These are phyloP conservation scores for Agrochola macilenta DNA, from an alignment of 2,888 invertebrate species.

Conservation along the genomic window DNA sequence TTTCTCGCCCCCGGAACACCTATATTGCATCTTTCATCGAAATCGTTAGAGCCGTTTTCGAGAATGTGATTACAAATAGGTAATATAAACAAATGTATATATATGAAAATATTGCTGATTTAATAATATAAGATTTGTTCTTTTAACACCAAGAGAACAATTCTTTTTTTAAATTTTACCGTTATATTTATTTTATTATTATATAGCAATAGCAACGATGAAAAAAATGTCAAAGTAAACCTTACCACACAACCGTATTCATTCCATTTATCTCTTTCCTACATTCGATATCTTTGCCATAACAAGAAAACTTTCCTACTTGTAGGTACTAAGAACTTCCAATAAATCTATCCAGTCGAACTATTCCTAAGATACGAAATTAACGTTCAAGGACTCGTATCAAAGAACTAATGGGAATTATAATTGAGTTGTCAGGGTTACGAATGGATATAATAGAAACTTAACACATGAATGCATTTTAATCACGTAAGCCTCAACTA, in stretches of 20 bases:
- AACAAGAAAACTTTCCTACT: conserved; percentile 59
- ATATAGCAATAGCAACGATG: too few species aligned
- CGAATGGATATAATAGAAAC: background rate
- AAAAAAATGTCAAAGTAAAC: background rate
- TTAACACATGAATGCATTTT: background rate
- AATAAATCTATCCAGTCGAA: conserved; percentile 47
- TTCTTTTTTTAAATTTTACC: too few species aligned
- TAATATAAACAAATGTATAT: too few species aligned
- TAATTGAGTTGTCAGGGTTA: background rate
- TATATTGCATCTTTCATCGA: too few species aligned
- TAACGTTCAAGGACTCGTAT: conserved; percentile 9
- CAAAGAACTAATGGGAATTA: background rate
- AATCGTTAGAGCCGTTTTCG: too few species aligned
- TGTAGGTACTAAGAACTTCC: conserved; percentile 24
- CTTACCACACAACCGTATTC: background rate
- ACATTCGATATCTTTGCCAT: conserved; percentile 27
- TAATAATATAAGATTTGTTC: too few species aligned
- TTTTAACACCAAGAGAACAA: too few species aligned
- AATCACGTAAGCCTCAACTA: background rate
- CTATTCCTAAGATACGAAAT: conserved; percentile 36
- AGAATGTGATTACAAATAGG: too few species aligned
- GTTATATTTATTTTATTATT: too few species aligned
- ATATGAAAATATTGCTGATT: too few species aligned
- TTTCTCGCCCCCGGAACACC: too few species aligned
- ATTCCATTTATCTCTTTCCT: conserved; percentile 21